Conservation (phyloP, 2,888 invertebrate species). For the Tetramorium bicarinatum region DNA sequence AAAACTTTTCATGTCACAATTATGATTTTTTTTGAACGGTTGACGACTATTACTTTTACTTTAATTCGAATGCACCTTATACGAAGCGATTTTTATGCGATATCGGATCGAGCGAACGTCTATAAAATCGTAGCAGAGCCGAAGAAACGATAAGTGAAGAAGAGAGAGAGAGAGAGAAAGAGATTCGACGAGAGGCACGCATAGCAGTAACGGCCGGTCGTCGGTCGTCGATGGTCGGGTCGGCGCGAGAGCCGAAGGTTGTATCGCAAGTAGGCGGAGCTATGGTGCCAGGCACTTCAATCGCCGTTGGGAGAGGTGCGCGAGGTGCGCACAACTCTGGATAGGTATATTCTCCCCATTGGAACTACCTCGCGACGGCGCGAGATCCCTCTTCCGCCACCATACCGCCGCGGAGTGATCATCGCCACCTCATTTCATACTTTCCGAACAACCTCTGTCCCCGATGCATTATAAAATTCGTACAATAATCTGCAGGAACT, state of each 20-base stretch:
- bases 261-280: conserved; percentile 83
- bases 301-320: conserved; percentile 74
- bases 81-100: conserved; percentile 60
- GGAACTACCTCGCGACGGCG: conserved; percentile 78
- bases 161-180: conserved; percentile 39
- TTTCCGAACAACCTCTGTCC: not conserved
- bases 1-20: not conserved
- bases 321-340: conserved; percentile 75
- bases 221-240: conserved; percentile 49
- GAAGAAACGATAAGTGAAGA: conserved; percentile 11
- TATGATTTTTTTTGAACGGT: not conserved
- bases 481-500: not conserved
- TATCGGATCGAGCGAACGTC: conserved; percentile 42
- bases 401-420: conserved; percentile 31
- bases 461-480: not conserved
- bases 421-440: not conserved
- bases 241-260: conserved; percentile 70
- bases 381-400: conserved; percentile 72
- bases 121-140: not conserved
- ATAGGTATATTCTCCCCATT: conserved; percentile 78
- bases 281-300: conserved; percentile 77
- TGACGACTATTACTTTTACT: not conserved
- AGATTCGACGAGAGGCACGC: conserved; percentile 43
- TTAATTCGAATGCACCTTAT: not conserved
- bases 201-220: conserved; percentile 78